Conservation (phyloP, 2,113 vertebrate species). For the Falcunculus frontatus region DNA sequence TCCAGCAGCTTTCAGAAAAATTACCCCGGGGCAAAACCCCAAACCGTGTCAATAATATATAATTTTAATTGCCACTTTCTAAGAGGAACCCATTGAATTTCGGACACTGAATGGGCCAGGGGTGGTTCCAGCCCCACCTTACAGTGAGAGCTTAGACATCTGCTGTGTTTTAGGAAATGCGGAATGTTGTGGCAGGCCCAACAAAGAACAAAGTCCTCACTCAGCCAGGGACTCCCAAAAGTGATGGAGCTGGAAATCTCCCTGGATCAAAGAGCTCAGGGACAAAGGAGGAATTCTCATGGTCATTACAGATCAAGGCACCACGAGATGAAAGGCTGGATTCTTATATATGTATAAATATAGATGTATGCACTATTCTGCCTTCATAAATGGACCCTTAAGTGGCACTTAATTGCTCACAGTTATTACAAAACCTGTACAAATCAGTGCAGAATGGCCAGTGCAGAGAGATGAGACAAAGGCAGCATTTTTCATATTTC, state of each 20-base stretch:
- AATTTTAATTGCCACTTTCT: neutral
- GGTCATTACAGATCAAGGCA: neutral
- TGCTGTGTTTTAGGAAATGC: neutral
- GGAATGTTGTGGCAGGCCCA: neutral
- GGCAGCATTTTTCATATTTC: neutral
- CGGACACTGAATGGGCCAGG: neutral
- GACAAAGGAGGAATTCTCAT: conserved; percentile 20
- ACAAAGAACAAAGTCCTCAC: conserved; percentile 31
- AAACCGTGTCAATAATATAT: neutral
- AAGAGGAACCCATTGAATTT: conserved; percentile 14
- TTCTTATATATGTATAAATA: neutral
- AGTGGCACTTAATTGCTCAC: neutral
- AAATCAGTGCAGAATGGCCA: neutral
- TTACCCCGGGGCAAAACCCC: neutral
- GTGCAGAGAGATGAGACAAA: neutral
- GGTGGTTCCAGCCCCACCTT: neutral
- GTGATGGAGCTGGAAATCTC: neutral
- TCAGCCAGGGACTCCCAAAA: neutral
- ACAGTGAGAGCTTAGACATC: neutral
- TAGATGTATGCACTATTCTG: neutral
- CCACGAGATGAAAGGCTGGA: neutral
- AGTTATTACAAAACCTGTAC: neutral
- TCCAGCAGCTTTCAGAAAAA: neutral
- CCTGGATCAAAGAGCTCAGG: conserved; percentile 22
- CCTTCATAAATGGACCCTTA: neutral